Evolutionary conservation across 2,888 invertebrate genomes (phyloP), one percentile per base, ranked within the genome.

Genomic region (Macroteleia sp.): DNA sequence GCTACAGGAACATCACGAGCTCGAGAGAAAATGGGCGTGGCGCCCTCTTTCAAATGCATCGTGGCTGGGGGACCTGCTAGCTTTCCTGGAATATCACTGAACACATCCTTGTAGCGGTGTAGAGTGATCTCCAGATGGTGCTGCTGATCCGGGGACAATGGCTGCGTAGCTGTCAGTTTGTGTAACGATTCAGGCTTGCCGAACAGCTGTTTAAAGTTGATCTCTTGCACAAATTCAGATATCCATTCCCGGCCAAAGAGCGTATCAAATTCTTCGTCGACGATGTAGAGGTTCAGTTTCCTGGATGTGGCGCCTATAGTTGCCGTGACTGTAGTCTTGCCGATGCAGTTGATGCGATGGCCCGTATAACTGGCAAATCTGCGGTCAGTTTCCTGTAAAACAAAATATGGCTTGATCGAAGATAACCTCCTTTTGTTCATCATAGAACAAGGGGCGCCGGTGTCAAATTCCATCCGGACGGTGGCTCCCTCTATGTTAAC

Each of bases 201-300:
- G 30, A 70, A 59, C 4, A 61, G 42, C 32, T 54, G 20, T 8
- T 4, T 16, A 25, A 61, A 61, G 28, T 62, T 30, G 0, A 77
- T 66, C 22, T 71, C 71, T 2, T 46, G 16, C 0, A 28, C 48
- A 36, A 78, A 78, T 9, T 52, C 9, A 1, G 36, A 12, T 19
- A 73, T 67, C 69, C 62, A 78, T 39, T 78, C 62, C 12, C 67
- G 50, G 5, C 69, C 67, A n/a, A 78, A 39, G 3, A 77, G 42
- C n/a, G n/a, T n/a, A n/a, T n/a, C n/a, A n/a, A n/a, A n/a, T n/a
- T n/a, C n/a, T n/a, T n/a, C n/a, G n/a, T n/a, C n/a, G n/a, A n/a
- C n/a, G n/a, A n/a, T n/a, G n/a, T n/a, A n/a, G n/a, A n/a, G n/a
- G n/a, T n/a, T n/a, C n/a, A n/a, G n/a, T n/a, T n/a, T n/a, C n/a